phyloP scores from a whole-genome alignment of 2,797 vertebrate genomes.

The Crenichthys baileyi region DNA sequence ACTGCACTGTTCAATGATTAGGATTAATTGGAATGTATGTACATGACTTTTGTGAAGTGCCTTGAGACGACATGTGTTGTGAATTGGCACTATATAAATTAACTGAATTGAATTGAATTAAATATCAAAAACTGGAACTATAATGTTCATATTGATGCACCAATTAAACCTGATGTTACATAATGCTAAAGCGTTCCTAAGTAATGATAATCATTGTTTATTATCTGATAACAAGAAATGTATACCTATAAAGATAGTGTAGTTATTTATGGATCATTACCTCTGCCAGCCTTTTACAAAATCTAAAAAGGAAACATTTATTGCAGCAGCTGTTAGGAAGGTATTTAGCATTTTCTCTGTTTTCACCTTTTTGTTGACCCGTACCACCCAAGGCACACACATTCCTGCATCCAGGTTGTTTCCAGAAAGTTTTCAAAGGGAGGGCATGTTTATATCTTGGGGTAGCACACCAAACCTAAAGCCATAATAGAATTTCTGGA shows the following conservation, averaged over 20 bases:
- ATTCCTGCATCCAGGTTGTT: neutral
- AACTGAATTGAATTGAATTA: too few relatives aligned
- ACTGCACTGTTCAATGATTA: too few relatives aligned
- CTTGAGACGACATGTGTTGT: too few relatives aligned
- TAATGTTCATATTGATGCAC: too few relatives aligned
- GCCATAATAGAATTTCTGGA: neutral
- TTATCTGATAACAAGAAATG: neutral
- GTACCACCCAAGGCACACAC: neutral
- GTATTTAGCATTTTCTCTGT: neutral
- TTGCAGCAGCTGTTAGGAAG: neutral
- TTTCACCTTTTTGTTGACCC: neutral
- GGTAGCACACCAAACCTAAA: neutral
- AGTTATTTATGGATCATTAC: neutral
- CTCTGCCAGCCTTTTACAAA: neutral
- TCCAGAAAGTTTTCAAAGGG: neutral
- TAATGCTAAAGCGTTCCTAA: constrained; percentile 1
- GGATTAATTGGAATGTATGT: too few relatives aligned
- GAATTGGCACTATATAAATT: too few relatives aligned
- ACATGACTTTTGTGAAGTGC: too few relatives aligned
- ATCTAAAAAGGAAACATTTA: neutral
- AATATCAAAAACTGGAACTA: neutral
- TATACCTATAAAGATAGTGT: neutral
- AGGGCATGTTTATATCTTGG: neutral
- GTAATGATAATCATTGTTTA: neutral
- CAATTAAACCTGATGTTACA: neutral